phyloP scores from a whole-genome alignment of 2,888 invertebrate genomes.

The Ormyrus rosae region DNA sequence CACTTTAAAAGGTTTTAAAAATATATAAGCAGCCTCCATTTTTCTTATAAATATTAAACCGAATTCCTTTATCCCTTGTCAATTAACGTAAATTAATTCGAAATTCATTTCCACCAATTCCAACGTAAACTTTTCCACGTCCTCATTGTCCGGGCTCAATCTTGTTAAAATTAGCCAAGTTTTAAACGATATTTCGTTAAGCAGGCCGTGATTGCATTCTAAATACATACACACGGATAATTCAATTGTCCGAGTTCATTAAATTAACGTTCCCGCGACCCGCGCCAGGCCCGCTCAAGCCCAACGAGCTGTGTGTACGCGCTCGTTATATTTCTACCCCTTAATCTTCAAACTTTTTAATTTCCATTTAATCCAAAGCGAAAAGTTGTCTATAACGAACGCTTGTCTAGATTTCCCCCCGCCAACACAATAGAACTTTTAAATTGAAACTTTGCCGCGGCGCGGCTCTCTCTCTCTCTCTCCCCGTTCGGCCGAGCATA shows the following conservation, averaged over 20 bases:
- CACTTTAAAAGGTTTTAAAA: background rate
- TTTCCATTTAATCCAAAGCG: constrained; percentile 48
- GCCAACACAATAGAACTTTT: constrained; percentile 38
- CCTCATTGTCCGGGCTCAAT: background rate
- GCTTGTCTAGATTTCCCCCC: too few species aligned
- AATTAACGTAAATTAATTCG: background rate
- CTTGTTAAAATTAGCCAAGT: background rate
- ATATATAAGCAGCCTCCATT: too few species aligned
- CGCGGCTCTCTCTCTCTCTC: too few species aligned
- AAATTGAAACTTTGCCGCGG: constrained; percentile 26
- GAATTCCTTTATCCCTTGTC: background rate
- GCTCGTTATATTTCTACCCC: constrained; percentile 28
- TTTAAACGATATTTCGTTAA: background rate
- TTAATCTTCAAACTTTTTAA: constrained; percentile 47
- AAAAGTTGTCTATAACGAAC: constrained; percentile 28
- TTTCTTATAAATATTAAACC: background rate
- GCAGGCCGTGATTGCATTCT: background rate
- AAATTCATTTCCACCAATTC: background rate
- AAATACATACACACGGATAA: background rate
- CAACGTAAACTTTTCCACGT: background rate
- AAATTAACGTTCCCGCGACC: constrained; percentile 25
- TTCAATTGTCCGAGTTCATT: constrained; percentile 31
- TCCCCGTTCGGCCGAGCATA: too few species aligned
- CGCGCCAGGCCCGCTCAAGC: background rate
- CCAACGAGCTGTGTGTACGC: constrained; percentile 10